phyloP scores from a whole-genome alignment of 2,888 invertebrate species.

The Sipunculus nudus region DNA sequence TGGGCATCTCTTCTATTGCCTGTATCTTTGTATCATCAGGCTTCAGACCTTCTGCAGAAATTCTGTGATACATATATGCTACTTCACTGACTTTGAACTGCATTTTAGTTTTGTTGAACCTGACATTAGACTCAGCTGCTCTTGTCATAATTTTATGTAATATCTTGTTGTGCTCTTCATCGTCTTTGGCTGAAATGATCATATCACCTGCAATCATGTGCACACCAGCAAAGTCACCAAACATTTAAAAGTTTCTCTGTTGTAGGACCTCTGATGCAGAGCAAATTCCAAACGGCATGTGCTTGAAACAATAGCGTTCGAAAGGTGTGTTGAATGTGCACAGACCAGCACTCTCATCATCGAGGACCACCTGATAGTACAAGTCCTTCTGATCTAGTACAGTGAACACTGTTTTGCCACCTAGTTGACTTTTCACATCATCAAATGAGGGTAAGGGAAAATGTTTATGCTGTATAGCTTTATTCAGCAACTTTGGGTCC shows the following conservation, averaged over 20 bases:
- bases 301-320: conserved; percentile 28
- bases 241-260: conserved; percentile 22
- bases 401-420: conserved; percentile 32
- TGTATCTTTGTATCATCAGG: conserved; percentile 33
- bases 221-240: not conserved
- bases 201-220: conserved; percentile 7
- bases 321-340: conserved; percentile 34
- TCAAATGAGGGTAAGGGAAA: conserved; percentile 27
- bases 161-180: conserved; percentile 1
- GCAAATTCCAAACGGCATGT: conserved; percentile 38
- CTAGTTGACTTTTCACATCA: conserved; percentile 31
- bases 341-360: conserved; percentile 17
- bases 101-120: conserved; percentile 12
- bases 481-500: conserved; percentile 1
- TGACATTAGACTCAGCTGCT: conserved; percentile 5
- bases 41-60: conserved; percentile 22
- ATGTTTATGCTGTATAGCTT: not conserved
- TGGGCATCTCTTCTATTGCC: conserved; percentile 39
- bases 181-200: not conserved
- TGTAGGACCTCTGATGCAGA: conserved; percentile 32
- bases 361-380: conserved; percentile 24
- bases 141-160: not conserved
- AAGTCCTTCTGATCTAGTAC: conserved; percentile 27
- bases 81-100: conserved; percentile 14
- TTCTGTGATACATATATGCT: conserved; percentile 1